Conservation (phyloP, 2,113 vertebrate species). For the Hyperoodon ampullatus region DNA sequence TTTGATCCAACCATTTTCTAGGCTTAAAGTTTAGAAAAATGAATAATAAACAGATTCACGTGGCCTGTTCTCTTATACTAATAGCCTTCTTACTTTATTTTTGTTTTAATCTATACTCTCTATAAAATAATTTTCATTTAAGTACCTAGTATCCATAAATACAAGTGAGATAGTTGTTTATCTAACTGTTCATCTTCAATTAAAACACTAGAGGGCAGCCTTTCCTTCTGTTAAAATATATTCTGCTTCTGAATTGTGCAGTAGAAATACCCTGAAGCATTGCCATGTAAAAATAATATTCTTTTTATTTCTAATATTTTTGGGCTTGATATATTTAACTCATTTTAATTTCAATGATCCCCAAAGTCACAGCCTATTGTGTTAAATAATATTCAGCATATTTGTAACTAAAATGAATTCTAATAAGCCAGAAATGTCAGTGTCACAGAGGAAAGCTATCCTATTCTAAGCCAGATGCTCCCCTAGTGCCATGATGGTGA, state of each 20-base stretch:
- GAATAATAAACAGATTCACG: background rate
- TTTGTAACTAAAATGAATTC: background rate
- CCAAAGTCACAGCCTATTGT: background rate
- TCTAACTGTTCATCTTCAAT: conserved; percentile 63
- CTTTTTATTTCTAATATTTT: background rate
- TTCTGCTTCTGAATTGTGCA: background rate
- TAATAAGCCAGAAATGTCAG: background rate
- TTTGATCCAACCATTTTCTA: background rate
- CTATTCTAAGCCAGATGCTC: background rate
- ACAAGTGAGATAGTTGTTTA: background rate
- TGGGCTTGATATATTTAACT: background rate
- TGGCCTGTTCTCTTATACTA: background rate
- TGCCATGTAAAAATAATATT: background rate
- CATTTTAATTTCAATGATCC: background rate
- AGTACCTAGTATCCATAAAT: background rate
- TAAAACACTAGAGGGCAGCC: conserved; percentile 81
- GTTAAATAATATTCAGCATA: background rate
- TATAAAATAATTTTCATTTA: background rate
- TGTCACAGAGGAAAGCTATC: background rate
- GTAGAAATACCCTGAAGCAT: background rate
- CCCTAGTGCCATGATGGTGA: accelerated
- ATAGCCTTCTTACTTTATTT: background rate
- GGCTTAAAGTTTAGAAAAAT: background rate
- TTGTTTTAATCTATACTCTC: background rate
- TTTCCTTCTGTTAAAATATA: conserved; percentile 72